Base-by-base conservation (phyloP, 2,797 vertebrate species). In the Periparus ater region DNA sequence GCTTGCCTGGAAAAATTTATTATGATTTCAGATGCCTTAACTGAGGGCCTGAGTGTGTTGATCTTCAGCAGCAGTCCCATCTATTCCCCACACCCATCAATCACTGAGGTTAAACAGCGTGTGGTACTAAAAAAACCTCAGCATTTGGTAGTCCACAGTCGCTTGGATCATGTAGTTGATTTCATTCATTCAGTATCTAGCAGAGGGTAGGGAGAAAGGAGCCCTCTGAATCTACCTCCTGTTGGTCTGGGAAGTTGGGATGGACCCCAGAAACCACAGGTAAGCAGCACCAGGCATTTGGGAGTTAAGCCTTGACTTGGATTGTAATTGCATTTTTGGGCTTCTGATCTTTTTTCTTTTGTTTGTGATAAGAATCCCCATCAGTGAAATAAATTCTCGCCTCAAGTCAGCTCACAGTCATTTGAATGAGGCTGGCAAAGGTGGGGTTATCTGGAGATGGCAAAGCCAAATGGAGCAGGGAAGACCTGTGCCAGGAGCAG, bases 51-150 rank as follows among this genome's bases (percentile, higher is more conserved):
- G 44, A 82, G 53, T n/a, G 53, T 86, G 55, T 18, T 78, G 80
- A 65, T 85, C 77, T 82, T 82, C 89, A 93, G 71, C 42, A 90
- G 60, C 42, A 88, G 67, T 63, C 63, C 60, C 42, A 50, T 86
- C 60, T 86, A 62, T 73, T 91, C 53, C 65, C n/a, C 48, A 61
- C 11, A 57, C 54, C 42, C 32, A 32, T 75, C 71, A 82, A 50
- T 67, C 80, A 73, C 5, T 55, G 51, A 75, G 27, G 27, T 63
- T 88, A 94, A 92, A 89, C n/a, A 55, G 18, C 2, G 1, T 65
- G 42, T 2, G 2, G 20, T 57, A 51, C 58, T 51, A 20, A 82
- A 86, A 67, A 72, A 51, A 6, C 2, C 26, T 66, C 32, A 72
- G 55, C 32, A n/a, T 74, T 67, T 89, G 19, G 62, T 78, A 91